These are phyloP conservation scores for Spea multiplicata DNA, from an alignment of 2,113 vertebrate genomes.

Conservation along the genomic window DNA sequence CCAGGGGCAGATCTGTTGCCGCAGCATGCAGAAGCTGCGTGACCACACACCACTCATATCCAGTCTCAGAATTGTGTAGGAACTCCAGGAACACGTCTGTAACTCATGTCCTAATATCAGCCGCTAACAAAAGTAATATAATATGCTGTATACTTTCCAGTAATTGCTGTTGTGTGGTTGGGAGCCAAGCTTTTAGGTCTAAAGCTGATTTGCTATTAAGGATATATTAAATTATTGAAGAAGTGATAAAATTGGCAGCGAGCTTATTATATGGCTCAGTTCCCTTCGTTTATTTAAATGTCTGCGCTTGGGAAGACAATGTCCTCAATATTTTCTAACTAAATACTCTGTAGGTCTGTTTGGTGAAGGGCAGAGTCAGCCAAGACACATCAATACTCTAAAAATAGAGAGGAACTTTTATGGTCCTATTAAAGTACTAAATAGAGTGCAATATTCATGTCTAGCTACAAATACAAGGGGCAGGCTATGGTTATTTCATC, in stretches of 20 bases:
- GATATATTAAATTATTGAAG: conserved; percentile 34
- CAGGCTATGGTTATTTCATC: too few relatives aligned
- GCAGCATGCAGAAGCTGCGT: too few relatives aligned
- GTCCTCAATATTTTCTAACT: conserved; percentile 14
- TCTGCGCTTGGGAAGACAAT: conserved; percentile 19
- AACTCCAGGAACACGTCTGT: background rate
- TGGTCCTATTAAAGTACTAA: too few relatives aligned
- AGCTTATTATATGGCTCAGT: conserved; percentile 39
- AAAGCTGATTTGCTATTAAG: conserved; percentile 29
- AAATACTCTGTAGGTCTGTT: conserved; percentile 12
- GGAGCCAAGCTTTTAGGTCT: conserved; percentile 26
- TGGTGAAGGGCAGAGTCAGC: background rate
- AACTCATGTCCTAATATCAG: conserved; percentile 17
- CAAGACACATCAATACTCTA: background rate
- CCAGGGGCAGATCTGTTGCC: too few relatives aligned
- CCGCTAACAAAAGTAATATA: conserved; percentile 26
- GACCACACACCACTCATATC: too few relatives aligned
- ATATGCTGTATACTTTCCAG: conserved; percentile 27
- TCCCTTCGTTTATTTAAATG: conserved; percentile 40
- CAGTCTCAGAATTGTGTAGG: background rate
- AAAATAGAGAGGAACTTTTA: too few relatives aligned
- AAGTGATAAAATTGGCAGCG: conserved; percentile 30
- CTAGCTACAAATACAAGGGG: too few relatives aligned
- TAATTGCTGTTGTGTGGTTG: conserved; percentile 28
- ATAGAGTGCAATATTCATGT: too few relatives aligned